A percentile compares a stretch with the other conserved stretches of the same genome.
Evolutionary conservation across 2,888 invertebrate genomes (phyloP).

Genomic region (Xestia c-nigrum): DNA sequence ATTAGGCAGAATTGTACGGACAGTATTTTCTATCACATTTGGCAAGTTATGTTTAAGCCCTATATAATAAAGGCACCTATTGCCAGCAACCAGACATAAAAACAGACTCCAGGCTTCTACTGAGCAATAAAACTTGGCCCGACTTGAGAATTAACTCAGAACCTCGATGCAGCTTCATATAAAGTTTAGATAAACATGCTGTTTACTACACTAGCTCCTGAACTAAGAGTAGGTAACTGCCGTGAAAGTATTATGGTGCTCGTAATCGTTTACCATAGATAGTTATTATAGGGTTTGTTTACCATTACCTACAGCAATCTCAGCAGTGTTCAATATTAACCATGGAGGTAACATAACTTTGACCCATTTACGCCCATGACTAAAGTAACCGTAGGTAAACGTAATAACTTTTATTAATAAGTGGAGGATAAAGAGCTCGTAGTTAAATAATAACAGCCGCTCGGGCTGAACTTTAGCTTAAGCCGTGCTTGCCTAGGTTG

Average conservation of each 20-base stretch:
- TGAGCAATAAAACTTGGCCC: background rate
- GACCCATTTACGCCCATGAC: too few species aligned
- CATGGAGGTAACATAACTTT: too few species aligned
- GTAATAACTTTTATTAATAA: too few species aligned
- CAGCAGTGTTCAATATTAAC: slow-evolving; percentile 2
- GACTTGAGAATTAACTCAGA: background rate
- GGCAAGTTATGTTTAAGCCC: background rate
- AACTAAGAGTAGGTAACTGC: slow-evolving; percentile 32
- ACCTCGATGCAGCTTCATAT: background rate
- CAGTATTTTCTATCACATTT: background rate
- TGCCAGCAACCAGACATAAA: background rate
- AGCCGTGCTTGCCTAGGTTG: too few species aligned
- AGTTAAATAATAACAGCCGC: too few species aligned
- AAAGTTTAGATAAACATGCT: background rate
- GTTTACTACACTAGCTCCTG: slow-evolving; percentile 22
- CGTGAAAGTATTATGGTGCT: slow-evolving; percentile 19
- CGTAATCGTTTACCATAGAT: slow-evolving; percentile 47
- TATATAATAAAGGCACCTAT: background rate
- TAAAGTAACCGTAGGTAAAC: too few species aligned
- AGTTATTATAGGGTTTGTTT: slow-evolving; percentile 33
- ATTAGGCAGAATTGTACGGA: background rate
- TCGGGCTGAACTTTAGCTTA: too few species aligned
- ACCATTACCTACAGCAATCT: background rate
- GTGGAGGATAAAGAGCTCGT: too few species aligned
- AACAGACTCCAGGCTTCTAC: background rate